phyloP scores from a whole-genome alignment of 2,888 invertebrate genomes.

The Oscheius myriophilus region DNA sequence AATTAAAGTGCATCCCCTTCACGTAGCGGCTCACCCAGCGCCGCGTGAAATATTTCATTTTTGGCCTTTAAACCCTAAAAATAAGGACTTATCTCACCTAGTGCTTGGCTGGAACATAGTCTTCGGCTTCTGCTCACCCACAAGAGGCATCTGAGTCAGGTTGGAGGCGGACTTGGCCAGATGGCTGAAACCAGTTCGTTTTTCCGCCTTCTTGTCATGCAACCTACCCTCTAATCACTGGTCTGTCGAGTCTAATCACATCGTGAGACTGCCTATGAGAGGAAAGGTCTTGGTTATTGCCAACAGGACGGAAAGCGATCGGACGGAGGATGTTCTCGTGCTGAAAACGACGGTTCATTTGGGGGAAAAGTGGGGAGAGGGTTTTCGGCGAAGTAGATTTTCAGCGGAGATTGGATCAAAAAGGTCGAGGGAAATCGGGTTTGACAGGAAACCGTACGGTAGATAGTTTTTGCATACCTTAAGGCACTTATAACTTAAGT shows the following conservation, averaged over 20 bases:
- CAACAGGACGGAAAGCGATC: conserved; percentile 32
- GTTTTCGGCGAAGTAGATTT: not conserved
- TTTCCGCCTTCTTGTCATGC: not conserved
- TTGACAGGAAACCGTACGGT: not conserved
- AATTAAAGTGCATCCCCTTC: no score
- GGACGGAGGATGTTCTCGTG: conserved; percentile 32
- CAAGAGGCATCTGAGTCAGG: conserved; percentile 7
- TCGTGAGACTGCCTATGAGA: conserved; percentile 28
- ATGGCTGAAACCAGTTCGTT: conserved; percentile 16
- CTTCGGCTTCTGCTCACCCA: conserved; percentile 7
- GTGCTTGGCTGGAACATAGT: conserved; percentile 22
- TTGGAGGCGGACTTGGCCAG: conserved; percentile 30
- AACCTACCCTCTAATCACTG: conserved; percentile 27
- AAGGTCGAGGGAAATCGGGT: not conserved
- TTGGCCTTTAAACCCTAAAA: no score
- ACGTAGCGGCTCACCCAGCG: no score
- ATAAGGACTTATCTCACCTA: no score
- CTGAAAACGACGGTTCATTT: conserved; percentile 9
- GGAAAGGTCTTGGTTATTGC: conserved; percentile 7
- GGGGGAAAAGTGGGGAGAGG: not conserved
- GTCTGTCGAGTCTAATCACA: conserved; percentile 19
- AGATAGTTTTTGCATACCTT: no score
- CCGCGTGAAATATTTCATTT: no score
- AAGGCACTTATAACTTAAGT: no score
- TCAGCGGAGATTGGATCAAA: conserved; percentile 1